Evolutionary conservation across 2,888 invertebrate genomes (phyloP), one percentile per base, ranked within the genome.

Genomic region (Yponomeuta malinellus): DNA sequence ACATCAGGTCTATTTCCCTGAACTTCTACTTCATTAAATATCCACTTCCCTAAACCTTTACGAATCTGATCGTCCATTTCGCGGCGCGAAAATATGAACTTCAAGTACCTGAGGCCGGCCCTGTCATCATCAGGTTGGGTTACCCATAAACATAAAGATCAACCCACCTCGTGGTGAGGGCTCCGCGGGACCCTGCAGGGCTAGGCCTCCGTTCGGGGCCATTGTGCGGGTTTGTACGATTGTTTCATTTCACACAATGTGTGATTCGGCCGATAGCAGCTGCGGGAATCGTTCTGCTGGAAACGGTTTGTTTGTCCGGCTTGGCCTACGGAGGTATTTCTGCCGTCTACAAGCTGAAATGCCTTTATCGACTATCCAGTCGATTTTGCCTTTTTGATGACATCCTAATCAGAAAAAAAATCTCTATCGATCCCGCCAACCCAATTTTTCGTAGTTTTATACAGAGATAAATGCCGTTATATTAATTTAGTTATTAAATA

Each of bases 231-330:
- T 74, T 73, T 72, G 72, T 75, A 72, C 75, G 71, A 75, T 75
- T 75, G 75, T 75, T 75, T 73, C 73, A 70, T 73, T 73, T 72
- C 73, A 72, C 72, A 75, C 75, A 75, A 75, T 75, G 72, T 75
- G 74, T 72, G 75, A 75, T 75, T 74, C 72, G 71, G 70, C 73
- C 68, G 73, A 74, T 74, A 72, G 71, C 70, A 71, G 69, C 70
- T 12, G 4, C 52, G 15, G 52, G 52, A 52, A 15, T 59, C 52
- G 15, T 59, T 59, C 5, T 59, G 52, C 52, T 59, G 15, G 59
- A 71, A 71, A 67, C 63, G 65, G 66, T 43, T 48, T 69, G 29
- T 69, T 31, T 69, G 29, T 10, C 67, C 15, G 63, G 64, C 65
- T 8, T 71, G 52, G 52, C 15, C 52, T 59, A 15, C 15, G 12